phyloP scores from a whole-genome alignment of 2,888 invertebrate genomes.

The Operophtera brumata region DNA sequence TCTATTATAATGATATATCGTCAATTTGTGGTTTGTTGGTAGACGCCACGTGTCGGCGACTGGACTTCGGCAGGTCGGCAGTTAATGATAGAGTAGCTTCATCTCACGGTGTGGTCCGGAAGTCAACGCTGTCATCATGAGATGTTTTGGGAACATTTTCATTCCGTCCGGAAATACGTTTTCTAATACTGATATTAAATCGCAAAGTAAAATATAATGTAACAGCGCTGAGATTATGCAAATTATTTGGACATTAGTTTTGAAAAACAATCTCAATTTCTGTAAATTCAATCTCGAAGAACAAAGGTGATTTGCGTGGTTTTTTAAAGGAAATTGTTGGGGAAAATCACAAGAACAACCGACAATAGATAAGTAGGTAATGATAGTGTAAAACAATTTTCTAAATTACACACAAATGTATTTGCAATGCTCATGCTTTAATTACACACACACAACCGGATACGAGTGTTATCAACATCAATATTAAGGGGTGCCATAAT shows the following conservation, averaged over 20 bases:
- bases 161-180: slow-evolving; percentile 54
- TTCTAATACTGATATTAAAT: slow-evolving; percentile 50
- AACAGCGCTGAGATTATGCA: slow-evolving; percentile 31
- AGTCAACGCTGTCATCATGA: slow-evolving; percentile 64
- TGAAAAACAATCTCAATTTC: slow-evolving; percentile 9
- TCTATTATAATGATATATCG: slow-evolving; percentile 25
- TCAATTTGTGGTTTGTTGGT: slow-evolving; percentile 49
- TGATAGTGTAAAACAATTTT: slow-evolving; percentile 25
- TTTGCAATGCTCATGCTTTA: slow-evolving; percentile 15
- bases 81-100: slow-evolving; percentile 54
- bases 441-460: slow-evolving; percentile 36
- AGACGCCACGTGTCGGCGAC: slow-evolving; percentile 59
- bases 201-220: slow-evolving; percentile 9
- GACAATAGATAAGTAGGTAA: slow-evolving; percentile 19
- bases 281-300: neutral
- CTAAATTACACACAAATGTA: slow-evolving; percentile 28
- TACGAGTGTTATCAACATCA: slow-evolving; percentile 29
- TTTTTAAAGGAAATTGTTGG: neutral
- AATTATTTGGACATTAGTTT: slow-evolving; percentile 33
- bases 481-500: slow-evolving; percentile 33
- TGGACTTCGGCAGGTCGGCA: slow-evolving; percentile 49
- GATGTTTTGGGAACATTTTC: slow-evolving; percentile 56
- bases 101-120: slow-evolving; percentile 71
- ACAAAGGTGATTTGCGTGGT: slow-evolving; percentile 6
- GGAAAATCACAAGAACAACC: slow-evolving; percentile 11